Conservation (phyloP, 2,797 vertebrate species). For the Phalanger gymnotis region DNA sequence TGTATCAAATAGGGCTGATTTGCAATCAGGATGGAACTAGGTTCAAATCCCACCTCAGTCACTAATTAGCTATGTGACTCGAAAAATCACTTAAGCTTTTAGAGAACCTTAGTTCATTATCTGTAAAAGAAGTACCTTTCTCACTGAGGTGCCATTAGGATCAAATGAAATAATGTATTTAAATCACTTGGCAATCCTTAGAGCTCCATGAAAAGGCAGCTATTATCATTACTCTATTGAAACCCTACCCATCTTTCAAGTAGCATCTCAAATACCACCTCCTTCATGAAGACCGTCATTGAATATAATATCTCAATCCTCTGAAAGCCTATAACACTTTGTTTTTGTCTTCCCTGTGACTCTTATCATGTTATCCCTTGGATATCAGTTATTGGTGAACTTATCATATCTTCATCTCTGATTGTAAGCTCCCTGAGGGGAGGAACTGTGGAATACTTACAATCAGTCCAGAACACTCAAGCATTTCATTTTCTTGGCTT, state of each 20-base stretch:
- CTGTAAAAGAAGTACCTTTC: background rate
- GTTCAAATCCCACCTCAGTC: background rate
- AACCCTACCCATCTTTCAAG: background rate
- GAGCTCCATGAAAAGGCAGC: background rate
- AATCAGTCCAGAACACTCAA: background rate
- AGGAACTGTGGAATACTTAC: background rate
- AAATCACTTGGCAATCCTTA: background rate
- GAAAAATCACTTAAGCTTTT: background rate
- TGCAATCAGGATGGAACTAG: background rate
- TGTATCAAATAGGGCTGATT: background rate
- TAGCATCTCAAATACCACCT: background rate
- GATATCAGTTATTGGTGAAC: background rate
- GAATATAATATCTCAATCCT: background rate
- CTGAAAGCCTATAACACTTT: background rate
- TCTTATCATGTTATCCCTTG: background rate
- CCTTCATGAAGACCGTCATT: background rate
- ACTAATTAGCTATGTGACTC: background rate
- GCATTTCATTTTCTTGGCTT: background rate
- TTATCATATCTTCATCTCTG: background rate
- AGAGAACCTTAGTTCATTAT: background rate
- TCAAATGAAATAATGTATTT: background rate
- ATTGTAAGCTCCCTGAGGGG: background rate
- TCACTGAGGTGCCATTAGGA: background rate
- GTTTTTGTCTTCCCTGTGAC: background rate
- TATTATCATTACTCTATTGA: background rate